Evolutionary conservation across 2,113 vertebrate genomes (phyloP).

Genomic region (Pelodiscus sinensis): DNA sequence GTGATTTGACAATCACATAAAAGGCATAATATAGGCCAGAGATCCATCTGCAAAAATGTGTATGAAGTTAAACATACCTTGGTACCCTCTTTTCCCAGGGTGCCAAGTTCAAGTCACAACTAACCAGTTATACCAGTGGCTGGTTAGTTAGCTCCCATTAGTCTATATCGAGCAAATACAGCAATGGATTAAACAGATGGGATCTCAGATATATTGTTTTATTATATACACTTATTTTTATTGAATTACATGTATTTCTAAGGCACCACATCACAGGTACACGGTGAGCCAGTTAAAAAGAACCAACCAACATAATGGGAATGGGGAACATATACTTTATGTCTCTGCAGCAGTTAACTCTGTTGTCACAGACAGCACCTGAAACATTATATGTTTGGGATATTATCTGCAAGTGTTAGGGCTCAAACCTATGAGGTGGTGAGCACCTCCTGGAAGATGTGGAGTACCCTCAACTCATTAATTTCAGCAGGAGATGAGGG

Average conservation of each 20-base stretch:
- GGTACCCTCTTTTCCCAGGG: background rate
- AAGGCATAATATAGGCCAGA: background rate
- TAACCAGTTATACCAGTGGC: background rate
- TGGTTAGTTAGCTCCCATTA: background rate
- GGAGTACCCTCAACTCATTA: background rate
- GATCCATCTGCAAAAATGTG: background rate
- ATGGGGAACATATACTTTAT: background rate
- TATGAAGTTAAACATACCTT: background rate
- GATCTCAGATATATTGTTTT: background rate
- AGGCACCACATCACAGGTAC: background rate
- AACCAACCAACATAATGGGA: background rate
- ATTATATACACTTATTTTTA: background rate
- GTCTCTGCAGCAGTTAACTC: background rate
- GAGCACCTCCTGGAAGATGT: background rate
- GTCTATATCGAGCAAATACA: background rate
- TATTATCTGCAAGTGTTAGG: accelerated
- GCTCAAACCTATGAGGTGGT: background rate
- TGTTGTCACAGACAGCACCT: background rate
- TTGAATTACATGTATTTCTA: background rate
- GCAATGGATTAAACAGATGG: background rate
- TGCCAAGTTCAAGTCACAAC: background rate
- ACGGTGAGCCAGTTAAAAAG: background rate
- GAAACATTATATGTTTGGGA: background rate
- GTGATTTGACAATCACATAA: background rate
- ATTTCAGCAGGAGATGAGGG: background rate